phyloP scores from a whole-genome alignment of 2,888 invertebrate genomes.

The Clusia tigrina region DNA sequence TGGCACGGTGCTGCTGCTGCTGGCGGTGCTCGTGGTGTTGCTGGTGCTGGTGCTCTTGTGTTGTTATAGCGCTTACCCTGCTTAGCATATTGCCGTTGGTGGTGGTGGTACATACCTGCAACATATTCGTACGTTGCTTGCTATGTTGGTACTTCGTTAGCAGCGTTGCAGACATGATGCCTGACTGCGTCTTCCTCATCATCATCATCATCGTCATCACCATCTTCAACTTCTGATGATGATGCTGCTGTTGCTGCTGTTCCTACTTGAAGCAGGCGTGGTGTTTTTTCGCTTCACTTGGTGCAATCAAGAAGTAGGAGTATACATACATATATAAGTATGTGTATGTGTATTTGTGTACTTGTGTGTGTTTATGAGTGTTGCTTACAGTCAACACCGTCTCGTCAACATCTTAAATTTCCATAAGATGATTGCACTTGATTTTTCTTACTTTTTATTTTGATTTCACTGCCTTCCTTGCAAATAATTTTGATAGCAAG shows the following conservation, averaged over 20 bases:
- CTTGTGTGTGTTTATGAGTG: not conserved
- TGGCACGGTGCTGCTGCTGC: constrained; percentile 3
- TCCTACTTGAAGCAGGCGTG: constrained; percentile 2
- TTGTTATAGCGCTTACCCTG: too few species aligned
- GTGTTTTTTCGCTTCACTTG: not conserved
- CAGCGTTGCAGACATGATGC: not conserved
- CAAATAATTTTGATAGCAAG: too few species aligned
- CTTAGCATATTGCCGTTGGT: too few species aligned
- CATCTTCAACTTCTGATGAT: not conserved
- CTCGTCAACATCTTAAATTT: too few species aligned
- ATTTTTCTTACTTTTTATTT: not conserved
- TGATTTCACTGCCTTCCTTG: not conserved
- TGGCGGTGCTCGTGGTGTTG: too few species aligned
- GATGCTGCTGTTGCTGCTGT: not conserved
- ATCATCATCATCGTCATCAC: not conserved
- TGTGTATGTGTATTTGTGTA: not conserved
- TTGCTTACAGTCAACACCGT: not conserved
- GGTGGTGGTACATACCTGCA: too few species aligned
- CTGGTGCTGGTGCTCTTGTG: too few species aligned
- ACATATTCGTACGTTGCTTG: not conserved
- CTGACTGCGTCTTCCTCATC: not conserved
- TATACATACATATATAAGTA: not conserved
- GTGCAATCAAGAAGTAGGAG: constrained; percentile 4
- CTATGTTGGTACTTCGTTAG: not conserved
- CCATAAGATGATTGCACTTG: constrained; percentile 8